A percentile compares a stretch with the other conserved stretches of the same genome.
These are phyloP conservation scores for Butorides virescens DNA, from an alignment of 2,113 vertebrate genomes.

Conservation along the genomic window DNA sequence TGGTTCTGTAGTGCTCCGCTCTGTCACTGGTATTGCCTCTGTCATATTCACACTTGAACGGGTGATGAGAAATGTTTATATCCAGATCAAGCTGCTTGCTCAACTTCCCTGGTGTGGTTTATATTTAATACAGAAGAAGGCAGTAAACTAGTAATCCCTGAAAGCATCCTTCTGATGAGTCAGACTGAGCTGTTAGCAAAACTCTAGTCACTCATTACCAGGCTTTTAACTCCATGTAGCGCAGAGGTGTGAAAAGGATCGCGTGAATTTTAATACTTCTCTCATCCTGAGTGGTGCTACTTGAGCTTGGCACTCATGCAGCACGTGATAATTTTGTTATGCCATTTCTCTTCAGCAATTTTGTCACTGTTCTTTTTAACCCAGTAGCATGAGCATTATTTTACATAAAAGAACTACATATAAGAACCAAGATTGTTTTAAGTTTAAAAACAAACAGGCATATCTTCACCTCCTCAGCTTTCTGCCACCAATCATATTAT, in stretches of 20 bases:
- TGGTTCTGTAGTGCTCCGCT: neutral
- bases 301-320: neutral
- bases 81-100: neutral
- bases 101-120: constrained; percentile 34
- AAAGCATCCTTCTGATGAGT: constrained; percentile 30
- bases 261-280: neutral
- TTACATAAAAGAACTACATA: neutral
- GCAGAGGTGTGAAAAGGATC: constrained; percentile 5
- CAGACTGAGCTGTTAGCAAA: constrained; percentile 15
- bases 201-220: neutral
- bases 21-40: neutral
- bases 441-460: neutral
- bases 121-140: constrained; percentile 20
- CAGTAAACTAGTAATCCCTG: constrained; percentile 14
- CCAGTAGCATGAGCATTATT: neutral
- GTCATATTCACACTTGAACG: constrained; percentile 3
- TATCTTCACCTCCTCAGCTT: neutral
- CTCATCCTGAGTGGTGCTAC: neutral
- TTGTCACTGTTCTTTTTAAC: neutral
- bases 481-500: neutral
- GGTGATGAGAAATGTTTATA: neutral
- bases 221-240: constrained; percentile 10
- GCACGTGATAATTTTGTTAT: neutral
- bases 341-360: neutral
- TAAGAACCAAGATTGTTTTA: neutral